A percentile compares a stretch with the other conserved stretches of the same genome.
phyloP scores from a whole-genome alignment of 2,888 invertebrate genomes.

The Zygaena filipendulae region DNA sequence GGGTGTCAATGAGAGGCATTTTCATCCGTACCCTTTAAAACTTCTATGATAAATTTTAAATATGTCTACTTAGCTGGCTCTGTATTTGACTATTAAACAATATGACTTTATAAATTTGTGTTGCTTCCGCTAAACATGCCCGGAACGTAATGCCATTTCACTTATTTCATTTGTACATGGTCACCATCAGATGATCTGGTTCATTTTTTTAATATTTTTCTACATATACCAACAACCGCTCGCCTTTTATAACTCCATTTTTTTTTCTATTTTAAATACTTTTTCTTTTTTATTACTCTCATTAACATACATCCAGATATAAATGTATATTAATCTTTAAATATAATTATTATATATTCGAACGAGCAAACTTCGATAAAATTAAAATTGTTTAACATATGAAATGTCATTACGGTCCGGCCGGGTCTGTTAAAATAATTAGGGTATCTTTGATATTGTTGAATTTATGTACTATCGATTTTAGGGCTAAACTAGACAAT shows the following conservation, averaged over 20 bases:
- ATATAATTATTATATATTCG: constrained; percentile 65
- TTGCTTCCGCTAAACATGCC: constrained; percentile 30
- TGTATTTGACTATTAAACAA: constrained; percentile 62
- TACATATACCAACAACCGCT: constrained; percentile 70
- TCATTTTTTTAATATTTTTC: constrained; percentile 56
- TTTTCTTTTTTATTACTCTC: constrained; percentile 49
- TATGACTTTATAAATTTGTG: constrained; percentile 49
- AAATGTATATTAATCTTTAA: constrained; percentile 60
- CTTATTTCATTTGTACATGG: constrained; percentile 73
- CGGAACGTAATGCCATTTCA: constrained; percentile 44
- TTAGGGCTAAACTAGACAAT: constrained; percentile 54
- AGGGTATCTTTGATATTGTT: constrained; percentile 62
- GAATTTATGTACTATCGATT: constrained; percentile 61
- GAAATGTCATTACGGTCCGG: constrained; percentile 43
- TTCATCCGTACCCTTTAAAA: no score
- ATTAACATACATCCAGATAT: no score
- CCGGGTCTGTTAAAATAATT: constrained; percentile 35
- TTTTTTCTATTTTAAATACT: constrained; percentile 42
- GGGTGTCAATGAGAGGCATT: constrained; percentile 30
- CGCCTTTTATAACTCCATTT: constrained; percentile 33
- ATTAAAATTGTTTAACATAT: constrained; percentile 67
- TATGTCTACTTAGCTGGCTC: constrained; percentile 53
- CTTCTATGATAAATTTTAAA: constrained; percentile 43
- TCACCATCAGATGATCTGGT: constrained; percentile 77
- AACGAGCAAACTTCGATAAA: constrained; percentile 69